A percentile compares a stretch with the other conserved stretches of the same genome.
phyloP scores from a whole-genome alignment of 2,113 vertebrate genomes.

The Eidolon helvum region DNA sequence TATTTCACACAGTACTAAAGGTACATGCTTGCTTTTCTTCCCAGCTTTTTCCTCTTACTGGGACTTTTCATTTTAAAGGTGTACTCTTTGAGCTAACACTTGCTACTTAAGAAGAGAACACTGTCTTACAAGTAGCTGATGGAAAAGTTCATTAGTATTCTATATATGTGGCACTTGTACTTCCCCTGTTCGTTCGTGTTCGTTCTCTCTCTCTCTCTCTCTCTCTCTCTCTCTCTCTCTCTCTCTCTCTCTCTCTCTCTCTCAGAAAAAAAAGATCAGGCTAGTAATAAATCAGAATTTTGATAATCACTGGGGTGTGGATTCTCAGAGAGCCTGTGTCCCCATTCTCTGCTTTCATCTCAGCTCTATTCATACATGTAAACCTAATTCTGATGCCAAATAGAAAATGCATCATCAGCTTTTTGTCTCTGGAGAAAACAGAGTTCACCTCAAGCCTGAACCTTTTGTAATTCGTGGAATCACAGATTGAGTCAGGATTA shows the following conservation, averaged over 20 bases:
- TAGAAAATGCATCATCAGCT: neutral
- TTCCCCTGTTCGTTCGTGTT: neutral
- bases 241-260: neutral
- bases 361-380: neutral
- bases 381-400: neutral
- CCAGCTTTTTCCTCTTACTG: slow-evolving; percentile 21
- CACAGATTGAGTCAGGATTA: neutral
- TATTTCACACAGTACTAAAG: neutral
- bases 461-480: neutral
- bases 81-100: neutral
- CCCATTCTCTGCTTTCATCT: neutral
- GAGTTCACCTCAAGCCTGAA: neutral
- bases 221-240: neutral
- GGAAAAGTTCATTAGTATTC: slow-evolving; percentile 41
- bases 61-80: neutral
- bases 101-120: slow-evolving; percentile 26
- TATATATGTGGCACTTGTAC: neutral
- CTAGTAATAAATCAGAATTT: neutral
- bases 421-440: neutral
- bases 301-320: neutral
- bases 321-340: neutral
- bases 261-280: neutral
- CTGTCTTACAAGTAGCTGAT: slow-evolving; percentile 21
- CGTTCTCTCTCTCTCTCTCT: neutral
- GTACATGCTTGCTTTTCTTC: slow-evolving; percentile 14